Percentiles rank a stretch among this genome's conserved stretches.
Conservation (phyloP, 2,888 invertebrate genomes). For the Cheilosia impressa region DNA sequence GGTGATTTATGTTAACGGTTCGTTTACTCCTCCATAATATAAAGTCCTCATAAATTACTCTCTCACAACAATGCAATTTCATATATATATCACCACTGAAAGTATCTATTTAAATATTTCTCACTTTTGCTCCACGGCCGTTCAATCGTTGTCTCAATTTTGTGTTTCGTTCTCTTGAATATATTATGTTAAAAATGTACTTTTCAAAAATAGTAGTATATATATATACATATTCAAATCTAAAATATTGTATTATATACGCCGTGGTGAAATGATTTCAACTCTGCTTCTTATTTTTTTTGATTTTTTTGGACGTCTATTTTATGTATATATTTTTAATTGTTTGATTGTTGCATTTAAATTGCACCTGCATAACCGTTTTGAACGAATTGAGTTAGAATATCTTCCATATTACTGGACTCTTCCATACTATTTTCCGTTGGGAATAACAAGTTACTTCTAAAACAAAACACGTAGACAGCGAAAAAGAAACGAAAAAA, state of each 20-base stretch:
- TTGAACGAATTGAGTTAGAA: constrained; percentile 56
- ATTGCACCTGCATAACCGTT: constrained; percentile 53
- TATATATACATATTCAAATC: constrained; percentile 24
- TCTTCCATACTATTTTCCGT: constrained; percentile 64
- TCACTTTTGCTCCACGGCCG: constrained; percentile 13
- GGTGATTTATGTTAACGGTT: constrained; percentile 2
- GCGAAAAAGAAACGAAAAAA: constrained; percentile 43
- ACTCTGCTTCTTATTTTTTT: constrained; percentile 12
- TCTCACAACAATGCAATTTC: constrained; percentile 25
- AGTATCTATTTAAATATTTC: constrained; percentile 50
- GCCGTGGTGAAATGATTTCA: constrained; percentile 55
- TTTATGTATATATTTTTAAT: constrained; percentile 11
- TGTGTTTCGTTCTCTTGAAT: constrained; percentile 18
- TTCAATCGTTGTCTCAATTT: constrained; percentile 21
- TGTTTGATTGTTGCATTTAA: constrained; percentile 9
- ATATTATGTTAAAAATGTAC: constrained; percentile 51
- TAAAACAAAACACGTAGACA: constrained; percentile 30
- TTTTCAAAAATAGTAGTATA: constrained; percentile 58
- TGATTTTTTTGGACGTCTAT: constrained; percentile 61
- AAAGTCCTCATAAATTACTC: neutral
- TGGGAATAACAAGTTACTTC: constrained; percentile 53
- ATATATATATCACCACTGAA: constrained; percentile 65
- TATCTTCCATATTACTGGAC: constrained; percentile 56
- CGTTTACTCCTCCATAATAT: constrained; percentile 6
- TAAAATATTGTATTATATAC: constrained; percentile 33